Evolutionary conservation across 2,888 invertebrate species (phyloP), one percentile per base, ranked within the genome.

Genomic region (Sylvicola fuscatus): DNA sequence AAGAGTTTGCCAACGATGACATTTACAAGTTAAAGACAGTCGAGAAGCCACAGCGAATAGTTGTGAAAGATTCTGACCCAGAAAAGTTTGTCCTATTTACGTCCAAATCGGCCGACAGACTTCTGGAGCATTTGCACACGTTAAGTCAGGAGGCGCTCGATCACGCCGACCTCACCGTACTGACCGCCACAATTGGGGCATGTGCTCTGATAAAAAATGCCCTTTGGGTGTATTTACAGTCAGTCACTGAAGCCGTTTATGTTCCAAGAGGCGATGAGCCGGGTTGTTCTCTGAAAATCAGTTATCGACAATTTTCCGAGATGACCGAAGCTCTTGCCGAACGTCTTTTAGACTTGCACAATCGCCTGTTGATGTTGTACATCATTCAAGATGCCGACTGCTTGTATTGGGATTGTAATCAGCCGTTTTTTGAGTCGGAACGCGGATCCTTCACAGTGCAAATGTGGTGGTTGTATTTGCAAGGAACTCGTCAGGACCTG

Each of bases 401-500:
- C 1, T 60, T 83, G 27, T 69, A 77, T 41, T 81, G 82, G 68
- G 73, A 79, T 43, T 71, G 68, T 39, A 64, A 65, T 30, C 58
- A 61, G 1, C 60, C 70, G 1, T 77, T 77, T 46, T 75, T 72
- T 45, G 75, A 76, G 52, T 71, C 70, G 1, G 79, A 80, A 49
- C 61, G 79, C 11, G 82, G 81, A 3, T 80, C 83, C 3, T 83
- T 80, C 29, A 74, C 78, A 2, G 70, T 83, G 41, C 83, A 83
- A 49, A 84, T 83, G 68, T 84, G 84, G 84, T 82, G 83, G 80
- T 63, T 82, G 14, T 84, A 84, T 49, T 78, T 84, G 72, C 72
- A 77, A 58, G 78, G 80, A 74, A 80, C 79, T 27, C 72, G 70
- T 48, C 70, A 78, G 45, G 82, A 84, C 56, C 60, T 86, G 28